A percentile compares a stretch with the other conserved stretches of the same genome.
These are phyloP conservation scores for Drosophila ananassae DNA, from an alignment of 1,140 invertebrate species.

Conservation along the genomic window DNA sequence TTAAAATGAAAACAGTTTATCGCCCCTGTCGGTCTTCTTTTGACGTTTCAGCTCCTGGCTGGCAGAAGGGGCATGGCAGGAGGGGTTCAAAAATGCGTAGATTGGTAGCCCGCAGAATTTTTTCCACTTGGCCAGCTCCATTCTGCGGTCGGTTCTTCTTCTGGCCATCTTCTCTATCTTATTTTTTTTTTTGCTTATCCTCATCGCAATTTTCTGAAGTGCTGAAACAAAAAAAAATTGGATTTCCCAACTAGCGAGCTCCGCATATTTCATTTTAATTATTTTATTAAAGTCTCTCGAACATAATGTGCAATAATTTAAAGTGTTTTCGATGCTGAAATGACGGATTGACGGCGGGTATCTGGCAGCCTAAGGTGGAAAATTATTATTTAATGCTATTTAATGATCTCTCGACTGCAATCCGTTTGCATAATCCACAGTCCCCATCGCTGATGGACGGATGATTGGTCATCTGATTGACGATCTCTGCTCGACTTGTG, in stretches of 20 bases:
- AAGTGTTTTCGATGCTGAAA: slow-evolving; percentile 62
- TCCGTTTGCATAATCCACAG: slow-evolving; percentile 31
- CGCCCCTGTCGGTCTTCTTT: slow-evolving; percentile 58
- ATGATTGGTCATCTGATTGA: slow-evolving; percentile 13
- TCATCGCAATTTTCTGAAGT: slow-evolving; percentile 55
- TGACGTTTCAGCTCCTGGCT: slow-evolving; percentile 31
- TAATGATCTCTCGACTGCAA: slow-evolving; percentile 39
- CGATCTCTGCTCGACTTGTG: slow-evolving; percentile 1
- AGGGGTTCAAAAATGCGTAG: slow-evolving; percentile 65
- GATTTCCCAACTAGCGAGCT: slow-evolving; percentile 38
- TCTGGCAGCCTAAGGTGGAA: slow-evolving; percentile 16
- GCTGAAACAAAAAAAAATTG: slow-evolving; percentile 20
- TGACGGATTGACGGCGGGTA: slow-evolving; percentile 18
- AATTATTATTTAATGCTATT: slow-evolving; percentile 39
- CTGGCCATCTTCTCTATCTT: slow-evolving; percentile 1
- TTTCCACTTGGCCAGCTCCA: slow-evolving; percentile 48
- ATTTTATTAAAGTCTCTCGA: slow-evolving; percentile 70
- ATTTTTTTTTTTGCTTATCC: slow-evolving; percentile 2
- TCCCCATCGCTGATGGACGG: background rate
- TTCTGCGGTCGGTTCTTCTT: slow-evolving; percentile 42
- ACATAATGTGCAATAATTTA: slow-evolving; percentile 69
- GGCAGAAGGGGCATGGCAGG: background rate
- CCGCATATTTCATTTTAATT: slow-evolving; percentile 75
- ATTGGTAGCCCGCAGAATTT: slow-evolving; percentile 75
- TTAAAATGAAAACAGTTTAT: slow-evolving; percentile 62